Percentiles rank a stretch among this genome's conserved stretches.
Conservation (phyloP, 2,888 invertebrate species). For the Charanyca ferruginea region DNA sequence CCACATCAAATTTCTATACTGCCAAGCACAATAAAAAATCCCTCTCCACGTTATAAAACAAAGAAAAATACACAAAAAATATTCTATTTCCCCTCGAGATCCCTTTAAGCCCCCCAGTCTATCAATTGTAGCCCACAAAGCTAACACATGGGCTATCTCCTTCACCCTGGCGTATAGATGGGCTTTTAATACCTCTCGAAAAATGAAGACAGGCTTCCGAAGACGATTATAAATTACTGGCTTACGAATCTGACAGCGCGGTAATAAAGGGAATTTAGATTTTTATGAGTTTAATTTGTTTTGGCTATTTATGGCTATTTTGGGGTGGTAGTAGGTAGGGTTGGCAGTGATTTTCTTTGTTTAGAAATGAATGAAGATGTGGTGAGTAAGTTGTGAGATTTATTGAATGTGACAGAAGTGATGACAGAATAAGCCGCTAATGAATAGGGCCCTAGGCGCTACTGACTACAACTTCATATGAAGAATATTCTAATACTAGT, state of each 20-base stretch:
- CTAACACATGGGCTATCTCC: constrained; percentile 37
- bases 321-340: constrained; percentile 9
- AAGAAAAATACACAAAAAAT: constrained; percentile 57
- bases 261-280: constrained; percentile 50
- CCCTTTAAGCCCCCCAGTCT: constrained; percentile 61
- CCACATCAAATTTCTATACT: not conserved
- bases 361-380: not conserved
- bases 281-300: constrained; percentile 58
- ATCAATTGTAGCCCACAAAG: constrained; percentile 59
- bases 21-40: constrained; percentile 11
- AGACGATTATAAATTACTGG: constrained; percentile 56
- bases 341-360: constrained; percentile 2
- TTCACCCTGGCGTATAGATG: constrained; percentile 28
- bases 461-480: too few relatives aligned
- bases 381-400: not conserved
- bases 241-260: constrained; percentile 52
- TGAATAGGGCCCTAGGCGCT: too few relatives aligned
- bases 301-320: constrained; percentile 40
- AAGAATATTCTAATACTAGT: too few relatives aligned
- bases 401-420: not conserved
- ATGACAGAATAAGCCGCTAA: too few relatives aligned
- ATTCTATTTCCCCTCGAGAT: constrained; percentile 59
- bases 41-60: constrained; percentile 42
- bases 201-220: constrained; percentile 53
- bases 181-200: constrained; percentile 58